Evolutionary conservation across 2,797 vertebrate genomes (phyloP).

Genomic region (Siniperca scherzeri): DNA sequence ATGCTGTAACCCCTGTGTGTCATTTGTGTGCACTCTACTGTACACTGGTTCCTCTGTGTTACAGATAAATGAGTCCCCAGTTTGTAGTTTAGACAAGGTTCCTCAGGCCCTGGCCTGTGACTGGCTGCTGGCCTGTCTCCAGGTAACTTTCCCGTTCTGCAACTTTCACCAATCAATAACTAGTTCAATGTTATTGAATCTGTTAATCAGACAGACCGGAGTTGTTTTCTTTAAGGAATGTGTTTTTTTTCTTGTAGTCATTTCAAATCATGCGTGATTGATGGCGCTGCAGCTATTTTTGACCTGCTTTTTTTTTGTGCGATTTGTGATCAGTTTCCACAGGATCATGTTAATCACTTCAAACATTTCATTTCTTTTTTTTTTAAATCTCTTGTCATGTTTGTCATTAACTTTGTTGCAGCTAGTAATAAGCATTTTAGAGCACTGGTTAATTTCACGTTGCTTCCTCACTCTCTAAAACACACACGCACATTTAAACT

Average conservation of each 20-base stretch:
- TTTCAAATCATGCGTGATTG: constrained; percentile 65
- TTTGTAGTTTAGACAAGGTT: constrained; percentile 87
- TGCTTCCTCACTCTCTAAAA: constrained; percentile 3
- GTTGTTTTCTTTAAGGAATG: constrained; percentile 50
- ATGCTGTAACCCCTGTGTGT: constrained; percentile 66
- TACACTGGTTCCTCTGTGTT: constrained; percentile 86
- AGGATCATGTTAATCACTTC: constrained; percentile 45
- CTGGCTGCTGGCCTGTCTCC: constrained; percentile 89
- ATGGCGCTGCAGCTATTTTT: constrained; percentile 43
- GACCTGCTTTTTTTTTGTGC: constrained; percentile 54
- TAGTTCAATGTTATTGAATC: constrained; percentile 74
- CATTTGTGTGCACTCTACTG: constrained; percentile 67
- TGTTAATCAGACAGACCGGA: constrained; percentile 57
- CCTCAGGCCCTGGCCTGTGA: constrained; percentile 85
- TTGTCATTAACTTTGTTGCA: constrained; percentile 39
- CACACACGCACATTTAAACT: neutral
- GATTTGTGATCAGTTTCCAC: constrained; percentile 46
- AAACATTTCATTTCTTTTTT: constrained; percentile 13
- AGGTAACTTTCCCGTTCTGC: constrained; percentile 83
- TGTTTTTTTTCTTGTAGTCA: constrained; percentile 40
- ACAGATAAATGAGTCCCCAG: constrained; percentile 86
- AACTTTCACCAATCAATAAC: constrained; percentile 79
- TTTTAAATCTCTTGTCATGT: neutral
- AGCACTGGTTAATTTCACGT: constrained; percentile 4
- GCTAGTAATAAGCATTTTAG: constrained; percentile 13